phyloP scores from a whole-genome alignment of 2,888 invertebrate species.

The Priocnemis perturbator region DNA sequence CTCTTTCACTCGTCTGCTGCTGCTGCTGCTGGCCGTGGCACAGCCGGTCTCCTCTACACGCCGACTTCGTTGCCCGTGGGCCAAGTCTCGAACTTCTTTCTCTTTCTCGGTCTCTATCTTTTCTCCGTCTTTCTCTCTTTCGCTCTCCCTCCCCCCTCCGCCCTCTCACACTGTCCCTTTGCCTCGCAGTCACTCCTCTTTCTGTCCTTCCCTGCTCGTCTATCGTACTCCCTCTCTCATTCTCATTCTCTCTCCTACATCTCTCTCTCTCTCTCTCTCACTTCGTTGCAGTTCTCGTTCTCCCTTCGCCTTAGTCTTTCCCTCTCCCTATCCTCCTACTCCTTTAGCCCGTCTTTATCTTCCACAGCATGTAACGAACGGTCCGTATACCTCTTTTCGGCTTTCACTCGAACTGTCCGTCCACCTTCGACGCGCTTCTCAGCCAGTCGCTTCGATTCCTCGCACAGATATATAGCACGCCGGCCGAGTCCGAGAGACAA shows the following conservation, averaged over 20 bases:
- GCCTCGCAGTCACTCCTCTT: neutral
- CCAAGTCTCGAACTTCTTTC: constrained; percentile 35
- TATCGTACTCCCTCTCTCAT: constrained; percentile 1
- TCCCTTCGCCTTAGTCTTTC: neutral
- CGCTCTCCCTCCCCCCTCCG: constrained; percentile 18
- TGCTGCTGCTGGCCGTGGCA: constrained; percentile 34
- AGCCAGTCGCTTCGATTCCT: constrained; percentile 22
- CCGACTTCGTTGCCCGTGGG: constrained; percentile 36
- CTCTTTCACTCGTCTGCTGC: constrained; percentile 18
- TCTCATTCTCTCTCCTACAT: constrained; percentile 15
- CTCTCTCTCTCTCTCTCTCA: constrained; percentile 19
- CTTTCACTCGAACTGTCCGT: constrained; percentile 39
- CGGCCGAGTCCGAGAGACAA: neutral
- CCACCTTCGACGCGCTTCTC: constrained; percentile 9
- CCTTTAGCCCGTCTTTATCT: constrained; percentile 22
- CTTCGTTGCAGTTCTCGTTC: constrained; percentile 8
- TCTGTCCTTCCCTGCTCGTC: too few relatives aligned
- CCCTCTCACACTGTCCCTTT: constrained; percentile 16
- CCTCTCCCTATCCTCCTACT: neutral
- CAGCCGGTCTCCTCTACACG: constrained; percentile 45
- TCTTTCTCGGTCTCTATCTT: constrained; percentile 16
- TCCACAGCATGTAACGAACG: constrained; percentile 13
- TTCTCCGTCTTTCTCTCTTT: neutral
- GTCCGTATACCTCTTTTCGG: constrained; percentile 32
- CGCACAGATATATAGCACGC: constrained; percentile 11